These are phyloP conservation scores for Tribolium madens DNA, from an alignment of 1,140 invertebrate genomes.

Conservation along the genomic window DNA sequence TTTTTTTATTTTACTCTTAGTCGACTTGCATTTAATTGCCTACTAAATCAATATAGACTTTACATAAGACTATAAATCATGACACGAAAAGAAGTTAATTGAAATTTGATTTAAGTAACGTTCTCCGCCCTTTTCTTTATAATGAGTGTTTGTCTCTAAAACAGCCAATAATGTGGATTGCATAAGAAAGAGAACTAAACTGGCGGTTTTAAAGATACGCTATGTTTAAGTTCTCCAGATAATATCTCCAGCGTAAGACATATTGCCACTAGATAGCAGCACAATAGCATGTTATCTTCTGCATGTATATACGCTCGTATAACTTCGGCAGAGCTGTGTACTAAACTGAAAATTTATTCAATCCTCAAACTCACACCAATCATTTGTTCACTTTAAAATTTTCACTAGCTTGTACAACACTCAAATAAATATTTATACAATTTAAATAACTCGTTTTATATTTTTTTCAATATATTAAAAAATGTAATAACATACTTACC, in stretches of 20 bases:
- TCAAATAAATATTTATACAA: neutral
- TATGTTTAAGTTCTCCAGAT: conserved; percentile 62
- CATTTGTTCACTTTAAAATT: neutral
- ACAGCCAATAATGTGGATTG: conserved; percentile 35
- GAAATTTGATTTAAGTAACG: conserved; percentile 35
- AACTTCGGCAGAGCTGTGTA: conserved; percentile 51
- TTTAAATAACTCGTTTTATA: neutral
- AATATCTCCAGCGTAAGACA: conserved; percentile 61
- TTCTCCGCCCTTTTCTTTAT: conserved; percentile 24
- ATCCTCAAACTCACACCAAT: neutral
- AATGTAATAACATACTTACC: neutral
- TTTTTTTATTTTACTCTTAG: neutral
- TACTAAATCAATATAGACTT: conserved; percentile 19
- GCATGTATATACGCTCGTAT: conserved; percentile 57
- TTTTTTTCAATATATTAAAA: neutral
- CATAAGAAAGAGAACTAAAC: conserved; percentile 54
- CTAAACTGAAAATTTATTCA: conserved; percentile 37
- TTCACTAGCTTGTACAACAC: neutral
- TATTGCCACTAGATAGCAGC: conserved; percentile 63
- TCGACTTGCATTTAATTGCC: conserved; percentile 26
- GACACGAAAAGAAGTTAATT: conserved; percentile 20
- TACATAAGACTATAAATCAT: conserved; percentile 24
- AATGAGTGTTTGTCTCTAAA: conserved; percentile 27
- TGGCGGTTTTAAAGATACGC: conserved; percentile 52
- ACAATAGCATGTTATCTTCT: conserved; percentile 62